Percentiles rank a stretch among this genome's conserved stretches.
Evolutionary conservation across 2,888 invertebrate species (phyloP).

Genomic region (Glyphotaelius pellucidus): DNA sequence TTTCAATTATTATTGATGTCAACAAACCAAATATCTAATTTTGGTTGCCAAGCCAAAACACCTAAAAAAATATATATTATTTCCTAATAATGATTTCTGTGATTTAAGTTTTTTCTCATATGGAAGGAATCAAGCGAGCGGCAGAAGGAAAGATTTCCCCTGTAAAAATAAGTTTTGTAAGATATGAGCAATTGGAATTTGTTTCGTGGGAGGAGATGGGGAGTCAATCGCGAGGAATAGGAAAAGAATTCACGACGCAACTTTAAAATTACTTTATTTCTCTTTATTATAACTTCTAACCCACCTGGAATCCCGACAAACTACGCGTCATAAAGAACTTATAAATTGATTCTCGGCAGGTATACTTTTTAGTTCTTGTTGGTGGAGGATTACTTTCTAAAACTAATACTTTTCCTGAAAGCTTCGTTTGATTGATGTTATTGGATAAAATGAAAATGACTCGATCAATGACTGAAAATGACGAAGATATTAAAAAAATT

Average conservation of each 20-base stretch:
- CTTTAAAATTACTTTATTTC: conserved; percentile 36
- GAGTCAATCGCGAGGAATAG: neutral
- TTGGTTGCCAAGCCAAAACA: neutral
- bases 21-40: neutral
- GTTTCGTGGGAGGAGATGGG: neutral
- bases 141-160: conserved; percentile 8
- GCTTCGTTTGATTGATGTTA: neutral
- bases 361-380: neutral
- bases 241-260: conserved; percentile 21
- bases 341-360: neutral
- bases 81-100: neutral
- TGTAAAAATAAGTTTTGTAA: neutral
- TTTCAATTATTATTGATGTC: no score
- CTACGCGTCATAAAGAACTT: neutral
- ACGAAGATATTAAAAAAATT: no score
- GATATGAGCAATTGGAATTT: neutral
- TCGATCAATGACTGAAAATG: no score
- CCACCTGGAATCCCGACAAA: neutral
- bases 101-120: neutral
- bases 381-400: neutral
- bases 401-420: neutral
- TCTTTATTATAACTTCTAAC: conserved; percentile 19
- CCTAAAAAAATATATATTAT: neutral
- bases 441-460: neutral
- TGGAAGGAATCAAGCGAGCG: neutral